These are phyloP conservation scores for Protobothrops flavoviridis DNA, from an alignment of 2,113 vertebrate genomes.

Conservation along the genomic window DNA sequence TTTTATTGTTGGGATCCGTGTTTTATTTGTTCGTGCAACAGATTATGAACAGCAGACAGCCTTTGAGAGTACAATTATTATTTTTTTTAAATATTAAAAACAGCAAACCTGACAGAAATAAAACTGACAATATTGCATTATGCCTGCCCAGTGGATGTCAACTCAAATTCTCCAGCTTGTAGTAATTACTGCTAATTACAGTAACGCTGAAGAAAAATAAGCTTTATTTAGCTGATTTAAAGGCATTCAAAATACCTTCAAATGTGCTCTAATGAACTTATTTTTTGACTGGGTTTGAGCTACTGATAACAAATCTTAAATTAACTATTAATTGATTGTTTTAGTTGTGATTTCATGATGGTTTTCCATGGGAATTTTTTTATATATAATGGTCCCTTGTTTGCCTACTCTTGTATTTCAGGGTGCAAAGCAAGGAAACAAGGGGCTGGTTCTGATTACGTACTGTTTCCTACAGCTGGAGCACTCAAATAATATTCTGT, in stretches of 20 bases:
- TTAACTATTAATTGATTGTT: background rate
- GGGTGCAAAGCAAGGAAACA: background rate
- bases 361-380: background rate
- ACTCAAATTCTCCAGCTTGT: background rate
- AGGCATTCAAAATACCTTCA: background rate
- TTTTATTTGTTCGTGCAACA: background rate
- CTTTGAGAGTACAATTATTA: background rate
- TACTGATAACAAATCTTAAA: background rate
- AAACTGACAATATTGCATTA: background rate
- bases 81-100: background rate
- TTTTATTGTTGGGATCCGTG: background rate
- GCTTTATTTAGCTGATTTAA: background rate
- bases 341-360: background rate
- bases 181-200: background rate
- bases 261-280: background rate
- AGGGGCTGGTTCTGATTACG: background rate
- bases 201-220: background rate
- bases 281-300: background rate
- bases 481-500: background rate
- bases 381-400: background rate
- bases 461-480: background rate
- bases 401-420: background rate
- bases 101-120: background rate
- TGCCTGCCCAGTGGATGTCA: background rate
- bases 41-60: background rate